Evolutionary conservation across 2,888 invertebrate genomes (phyloP), one percentile per base, ranked within the genome.

Genomic region (Xanthostigma xanthostigma): DNA sequence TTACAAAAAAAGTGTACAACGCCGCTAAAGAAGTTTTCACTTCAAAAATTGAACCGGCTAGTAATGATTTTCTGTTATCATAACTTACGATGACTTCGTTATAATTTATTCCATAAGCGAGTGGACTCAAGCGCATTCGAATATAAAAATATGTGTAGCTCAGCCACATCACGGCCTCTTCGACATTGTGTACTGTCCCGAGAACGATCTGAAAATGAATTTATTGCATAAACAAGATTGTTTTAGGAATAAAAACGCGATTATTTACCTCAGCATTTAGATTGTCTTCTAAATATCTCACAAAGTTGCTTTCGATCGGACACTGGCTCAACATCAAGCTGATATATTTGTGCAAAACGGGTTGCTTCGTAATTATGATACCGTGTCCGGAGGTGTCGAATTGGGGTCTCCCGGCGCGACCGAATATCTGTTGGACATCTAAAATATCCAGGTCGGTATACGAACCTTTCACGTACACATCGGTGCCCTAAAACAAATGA

Each of bases 351-450:
- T 88, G 80, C 49, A 99, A 72, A 64, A 95, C 95, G 53, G 88
- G 85, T 62, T 94, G 87, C 0, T 84, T 71, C 0, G 98, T 98
- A 44, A 99, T 92, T 50, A 99, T 98, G 37, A 90, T 86, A 38
- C 96, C 97, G 37, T 92, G 85, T 6, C 98, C 96, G 11, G 87
- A 85, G 1, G 78, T 87, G 64, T 98, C 97, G 67, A 85, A 99
- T 68, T 99, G 98, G 0, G 98, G 98, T 2, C 98, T 79, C 5
- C 98, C 98, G 5, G 98, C 98, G 49, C 98, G 81, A 38, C 98
- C 98, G 69, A 97, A 97, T 59, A 99, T 99, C 73, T 96, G 96
- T 44, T 95, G 73, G 40, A 99, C 97, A 66, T 99, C 98, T 53
- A 99, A 71, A 58, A 98, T 95, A 49, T 94, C 93, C 41, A 99